A percentile compares a stretch with the other conserved stretches of the same genome.
Evolutionary conservation across 2,888 invertebrate genomes (phyloP).

Genomic region (Ptychoptera albimana): DNA sequence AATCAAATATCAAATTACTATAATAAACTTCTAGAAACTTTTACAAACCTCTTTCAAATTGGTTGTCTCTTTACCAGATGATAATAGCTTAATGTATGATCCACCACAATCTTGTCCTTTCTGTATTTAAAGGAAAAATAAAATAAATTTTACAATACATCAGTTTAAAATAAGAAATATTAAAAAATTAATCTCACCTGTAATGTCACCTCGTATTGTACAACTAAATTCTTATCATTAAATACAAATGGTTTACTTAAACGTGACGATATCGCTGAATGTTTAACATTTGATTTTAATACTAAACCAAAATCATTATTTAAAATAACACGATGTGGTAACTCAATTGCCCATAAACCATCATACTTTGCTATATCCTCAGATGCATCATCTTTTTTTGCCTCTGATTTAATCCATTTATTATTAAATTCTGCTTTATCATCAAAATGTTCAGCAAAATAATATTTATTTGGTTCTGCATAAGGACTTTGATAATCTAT

Average conservation of each 20-base stretch:
- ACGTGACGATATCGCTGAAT: constrained; percentile 78
- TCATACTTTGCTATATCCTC: constrained; percentile 91
- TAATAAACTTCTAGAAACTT: not conserved
- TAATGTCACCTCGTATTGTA: constrained; percentile 88
- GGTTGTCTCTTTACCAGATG: constrained; percentile 47
- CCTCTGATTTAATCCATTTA: constrained; percentile 75
- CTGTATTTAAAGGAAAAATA: constrained; percentile 32
- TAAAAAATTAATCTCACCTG: constrained; percentile 33
- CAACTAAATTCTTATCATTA: constrained; percentile 61
- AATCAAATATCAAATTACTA: not conserved
- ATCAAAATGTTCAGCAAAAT: constrained; percentile 80
- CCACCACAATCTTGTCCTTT: constrained; percentile 98
- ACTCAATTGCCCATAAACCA: constrained; percentile 64
- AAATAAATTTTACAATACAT: constrained; percentile 1
- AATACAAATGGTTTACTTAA: constrained; percentile 72
- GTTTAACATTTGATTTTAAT: constrained; percentile 87
- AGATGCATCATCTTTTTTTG: constrained; percentile 77
- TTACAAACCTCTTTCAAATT: constrained; percentile 45
- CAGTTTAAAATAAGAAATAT: constrained; percentile 2
- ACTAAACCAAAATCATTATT: constrained; percentile 76
- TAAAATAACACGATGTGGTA: constrained; percentile 59
- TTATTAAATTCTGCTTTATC: constrained; percentile 51
- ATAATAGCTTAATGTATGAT: constrained; percentile 87
- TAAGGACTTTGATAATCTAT: constrained; percentile 56
- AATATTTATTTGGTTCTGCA: constrained; percentile 42